Conservation (phyloP, 2,888 invertebrate species). For the Volucella inflata region DNA sequence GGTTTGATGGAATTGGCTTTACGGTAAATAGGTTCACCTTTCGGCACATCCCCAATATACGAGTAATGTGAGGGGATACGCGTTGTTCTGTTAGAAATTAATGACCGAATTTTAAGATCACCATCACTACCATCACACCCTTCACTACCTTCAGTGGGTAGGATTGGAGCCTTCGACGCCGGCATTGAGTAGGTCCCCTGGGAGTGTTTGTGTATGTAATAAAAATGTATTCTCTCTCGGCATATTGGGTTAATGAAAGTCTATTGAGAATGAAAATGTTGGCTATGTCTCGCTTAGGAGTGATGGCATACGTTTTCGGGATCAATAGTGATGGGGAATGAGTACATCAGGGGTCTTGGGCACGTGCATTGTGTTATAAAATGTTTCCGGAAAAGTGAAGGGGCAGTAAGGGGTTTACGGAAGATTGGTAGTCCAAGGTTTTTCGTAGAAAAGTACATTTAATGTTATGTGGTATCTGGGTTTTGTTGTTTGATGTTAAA, state of each 20-base stretch:
- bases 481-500: too few species aligned
- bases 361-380: slow-evolving; percentile 3
- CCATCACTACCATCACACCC: slow-evolving; percentile 32
- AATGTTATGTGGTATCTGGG: too few species aligned
- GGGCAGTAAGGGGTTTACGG: background rate
- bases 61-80: slow-evolving; percentile 56
- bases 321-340: slow-evolving; percentile 40
- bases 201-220: slow-evolving; percentile 51
- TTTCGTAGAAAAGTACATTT: background rate
- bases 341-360: background rate
- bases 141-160: slow-evolving; percentile 3
- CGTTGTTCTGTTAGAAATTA: slow-evolving; percentile 68
- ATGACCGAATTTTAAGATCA: slow-evolving; percentile 74
- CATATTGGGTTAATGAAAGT: slow-evolving; percentile 68
- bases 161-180: slow-evolving; percentile 41
- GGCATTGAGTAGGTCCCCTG: slow-evolving; percentile 42
- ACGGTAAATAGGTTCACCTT: slow-evolving; percentile 71
- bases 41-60: slow-evolving; percentile 54
- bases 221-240: slow-evolving; percentile 58
- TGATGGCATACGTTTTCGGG: slow-evolving; percentile 26
- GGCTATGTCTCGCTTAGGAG: slow-evolving; percentile 44
- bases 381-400: background rate
- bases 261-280: slow-evolving; percentile 49
- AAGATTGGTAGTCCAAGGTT: background rate
- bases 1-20: slow-evolving; percentile 70